Evolutionary conservation across 2,797 vertebrate genomes (phyloP).

Genomic region (Phrynocephalus forsythii): DNA sequence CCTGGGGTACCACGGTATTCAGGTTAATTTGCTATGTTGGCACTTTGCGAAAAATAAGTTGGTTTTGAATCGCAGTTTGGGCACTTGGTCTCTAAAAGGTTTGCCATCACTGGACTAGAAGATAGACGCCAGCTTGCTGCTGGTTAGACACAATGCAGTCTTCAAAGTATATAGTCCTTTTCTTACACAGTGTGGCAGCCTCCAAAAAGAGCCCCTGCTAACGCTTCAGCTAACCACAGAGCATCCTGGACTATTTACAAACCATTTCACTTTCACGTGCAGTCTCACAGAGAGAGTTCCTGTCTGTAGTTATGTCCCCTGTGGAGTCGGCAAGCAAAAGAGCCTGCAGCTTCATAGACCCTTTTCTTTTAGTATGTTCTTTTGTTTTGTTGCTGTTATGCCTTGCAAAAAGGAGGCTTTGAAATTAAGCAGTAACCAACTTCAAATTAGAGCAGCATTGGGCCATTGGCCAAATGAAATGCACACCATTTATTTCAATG

Average conservation of each 20-base stretch:
- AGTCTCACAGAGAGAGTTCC: conserved; percentile 71
- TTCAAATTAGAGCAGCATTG: conserved; percentile 51
- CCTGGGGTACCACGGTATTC: too few species aligned
- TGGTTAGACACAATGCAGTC: conserved; percentile 59
- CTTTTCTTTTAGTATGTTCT: conserved; percentile 57
- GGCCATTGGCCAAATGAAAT: conserved; percentile 44
- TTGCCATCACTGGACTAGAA: background rate
- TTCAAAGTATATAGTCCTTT: conserved; percentile 49
- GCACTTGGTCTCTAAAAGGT: too few species aligned
- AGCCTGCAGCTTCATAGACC: conserved; percentile 58
- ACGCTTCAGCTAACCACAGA: conserved; percentile 65
- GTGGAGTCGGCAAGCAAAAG: conserved; percentile 60
- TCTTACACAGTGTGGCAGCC: conserved; percentile 61
- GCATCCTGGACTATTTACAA: conserved; percentile 69
- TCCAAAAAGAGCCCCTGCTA: conserved; percentile 60
- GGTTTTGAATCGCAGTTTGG: too few species aligned
- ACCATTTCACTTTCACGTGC: conserved; percentile 77
- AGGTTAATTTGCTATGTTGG: too few species aligned
- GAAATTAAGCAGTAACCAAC: conserved; percentile 59
- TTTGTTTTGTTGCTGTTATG: conserved; percentile 33
- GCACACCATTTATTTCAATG: conserved; percentile 43
- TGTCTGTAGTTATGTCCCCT: conserved; percentile 65
- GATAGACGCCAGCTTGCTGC: conserved; percentile 59
- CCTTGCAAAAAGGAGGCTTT: conserved; percentile 59
- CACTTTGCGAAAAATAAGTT: too few species aligned